Base-by-base conservation (phyloP, 2,888 invertebrate genomes). In the Hermaeophaga mercurialis region DNA sequence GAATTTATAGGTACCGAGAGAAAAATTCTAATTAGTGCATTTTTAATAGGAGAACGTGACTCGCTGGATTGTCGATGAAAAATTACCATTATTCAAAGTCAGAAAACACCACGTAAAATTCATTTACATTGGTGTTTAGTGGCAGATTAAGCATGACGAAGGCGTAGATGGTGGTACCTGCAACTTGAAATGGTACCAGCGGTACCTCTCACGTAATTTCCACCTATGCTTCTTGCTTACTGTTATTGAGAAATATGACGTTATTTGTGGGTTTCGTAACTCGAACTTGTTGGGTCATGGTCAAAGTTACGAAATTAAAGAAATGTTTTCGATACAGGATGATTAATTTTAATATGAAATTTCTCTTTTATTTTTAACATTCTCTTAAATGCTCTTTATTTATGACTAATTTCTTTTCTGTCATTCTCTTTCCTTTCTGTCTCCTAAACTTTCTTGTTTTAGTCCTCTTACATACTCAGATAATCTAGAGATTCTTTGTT, bases 81-180 rank as follows among this genome's bases (percentile, higher is more conserved):
- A 28, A 28, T 28, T 28, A 28, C 28, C 28, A 9, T 22, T 22
- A 22, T 5, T 22, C 7, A 22, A 22, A 22, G 7, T 5, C 22
- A 22, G 4, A 28, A 2, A 31, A 31, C 12, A 12, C 3, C 4
- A 31, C 12, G 31, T 12, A 12, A 31, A 31, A 31, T 28, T 28
- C 9, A 28, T 28, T 28, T 31, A 6, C 31, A 31, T 31, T 31
- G 9, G 31, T 3, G 9, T 31, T 3, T 8, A 31, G 11, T 31
- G n/a, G 12, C 31, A 12, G 12, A 12, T 4, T 17, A 36, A 1
- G 8, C 17, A 36, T 36, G 36, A 36, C 36, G 17, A 36, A 36
- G 7, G 47, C 14, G 34, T 9, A 9, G 33, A 46, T 47, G 24
- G 36, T 47, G 47, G 47, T 47, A 47, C 47, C 47, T 47, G 47